Evolutionary conservation across 2,888 invertebrate genomes (phyloP), one percentile per base, ranked within the genome.

Genomic region (Parapristionchus giblindavisi): DNA sequence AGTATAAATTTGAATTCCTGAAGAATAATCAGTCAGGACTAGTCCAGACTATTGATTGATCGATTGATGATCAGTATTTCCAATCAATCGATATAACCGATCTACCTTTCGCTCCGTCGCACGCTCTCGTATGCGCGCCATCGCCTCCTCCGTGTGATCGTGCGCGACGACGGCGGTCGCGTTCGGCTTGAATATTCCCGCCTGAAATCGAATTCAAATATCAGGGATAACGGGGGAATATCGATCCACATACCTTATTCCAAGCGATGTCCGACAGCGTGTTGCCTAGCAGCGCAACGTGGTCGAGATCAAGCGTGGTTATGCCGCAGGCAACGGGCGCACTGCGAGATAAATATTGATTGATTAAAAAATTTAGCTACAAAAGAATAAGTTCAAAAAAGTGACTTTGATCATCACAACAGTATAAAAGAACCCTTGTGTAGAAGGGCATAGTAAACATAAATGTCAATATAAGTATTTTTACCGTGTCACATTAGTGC

Each of bases 301-400:
- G 99, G 88, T 99, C 99, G 43, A 94, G 88, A 0, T 94, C 97
- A 77, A 99, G 90, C 0, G 95, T 93, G 0, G 95, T 93, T 76
- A 99, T 93, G 73, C 96, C 98, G 75, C 94, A 93, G 1, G 94
- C 93, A 34, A 93, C 91, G 0, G 94, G 94, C 84, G 93, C 92
- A 83, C 93, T 93, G 87, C 87, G n/a, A n/a, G n/a, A n/a, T n/a
- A n/a, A n/a, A n/a, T n/a, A n/a, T n/a, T n/a, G n/a, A n/a, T n/a
- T n/a, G n/a, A n/a, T n/a, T n/a, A n/a, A n/a, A n/a, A n/a, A n/a
- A n/a, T n/a, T n/a, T n/a, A n/a, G n/a, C n/a, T n/a, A n/a, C n/a
- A n/a, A n/a, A n/a, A n/a, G n/a, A n/a, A n/a, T n/a, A n/a, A n/a
- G n/a, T n/a, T n/a, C n/a, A n/a, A n/a, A n/a, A n/a, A n/a, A n/a